Base-by-base conservation (phyloP, 2,113 vertebrate genomes). In the Tragelaphus strepsiceros region DNA sequence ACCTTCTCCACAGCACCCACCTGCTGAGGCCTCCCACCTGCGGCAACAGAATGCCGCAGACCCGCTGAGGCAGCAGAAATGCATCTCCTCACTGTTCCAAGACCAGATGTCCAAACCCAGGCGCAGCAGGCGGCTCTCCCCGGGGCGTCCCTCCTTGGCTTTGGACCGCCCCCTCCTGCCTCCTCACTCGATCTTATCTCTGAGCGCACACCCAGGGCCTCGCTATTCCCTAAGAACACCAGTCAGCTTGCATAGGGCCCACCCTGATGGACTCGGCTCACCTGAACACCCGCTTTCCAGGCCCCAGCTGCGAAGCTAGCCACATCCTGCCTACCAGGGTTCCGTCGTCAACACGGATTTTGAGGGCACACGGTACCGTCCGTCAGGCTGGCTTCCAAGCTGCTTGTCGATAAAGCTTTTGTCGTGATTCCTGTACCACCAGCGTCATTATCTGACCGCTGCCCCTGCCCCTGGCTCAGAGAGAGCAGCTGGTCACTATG, bases 151-250 rank as follows among this genome's bases (percentile, higher is more conserved):
- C 30, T 51, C 35, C 26, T 6, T 7, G 58, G 43, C 58, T 35
- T 43, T 43, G 43, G 2, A 14, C 77, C 0, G 2, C 21, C 35
- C 35, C 32, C 90, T 22, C 5, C 53, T 22, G 5, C 24, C 61
- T 83, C 35, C 19, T n/a, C 90, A 6, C 13, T 0, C 0, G 30
- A 21, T 2, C 46, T 56, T 4, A 28, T 43, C 35, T 54, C 19
- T 0, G 15, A 0, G 26, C 15, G 7, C 8, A 1, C 0, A 0
- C 6, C 39, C 58, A 32, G 14, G 26, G 15, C 32, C 67, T 43
- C 4, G 0, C 17, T 28, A n/a, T 8, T 17, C 24, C 30, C 6
- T 16, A 28, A 30, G 82, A 32, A 43, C 13, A 4, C n/a, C 71
- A 54, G 91, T 7, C 64, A 9, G 19, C 28, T 5, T 24, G 7